Base-by-base conservation (phyloP, 2,797 vertebrate genomes). In the Enteromius unitaeniatus region DNA sequence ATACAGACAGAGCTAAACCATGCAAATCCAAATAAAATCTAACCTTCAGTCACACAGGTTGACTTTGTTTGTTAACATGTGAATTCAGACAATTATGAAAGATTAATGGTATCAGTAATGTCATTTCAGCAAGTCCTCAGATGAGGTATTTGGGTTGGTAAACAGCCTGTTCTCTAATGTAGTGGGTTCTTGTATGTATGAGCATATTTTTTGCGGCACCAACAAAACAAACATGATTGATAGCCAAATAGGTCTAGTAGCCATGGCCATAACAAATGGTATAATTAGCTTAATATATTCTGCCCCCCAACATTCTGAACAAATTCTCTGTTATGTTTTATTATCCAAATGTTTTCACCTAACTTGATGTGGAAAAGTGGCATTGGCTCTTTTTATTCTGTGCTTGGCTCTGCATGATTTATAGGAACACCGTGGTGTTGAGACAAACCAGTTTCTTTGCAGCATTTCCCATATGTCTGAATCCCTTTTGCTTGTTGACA, bases 401-500 rank as follows among this genome's bases (percentile, higher is more conserved):
- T 19, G 14, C 47, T 68, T 2, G 31, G 28, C 78, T 79, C 78
- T 79, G 28, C 51, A 55, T 79, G 78, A 79, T 79, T 68, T 79
- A 68, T 79, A 68, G 78, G 21, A 53, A 78, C 23, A 78, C 5
- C 1, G 58, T 0, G 23, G 8, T 78, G 40, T 14, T 26, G 37
- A 64, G 23, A 64, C 31, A 58, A 80, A 70, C 15, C 53, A 55
- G 58, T 83, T 76, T 86, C 78, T 82, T 83, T 85, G 86, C 51
- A 69, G 76, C 78, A 69, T 80, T 87, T 86, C 40, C 42, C 77
- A 86, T 83, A 15, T 45, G 81, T 86, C 70, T 67, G 37, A 88
- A 82, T 77, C 68, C 74, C 84, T 88, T 89, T 83, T 65, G 37
- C 77, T 89, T 85, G 86, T 89, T 81, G 86, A 90, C 82, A 37